Conservation (phyloP, 1,140 invertebrate species). For the Prorops nasuta region DNA sequence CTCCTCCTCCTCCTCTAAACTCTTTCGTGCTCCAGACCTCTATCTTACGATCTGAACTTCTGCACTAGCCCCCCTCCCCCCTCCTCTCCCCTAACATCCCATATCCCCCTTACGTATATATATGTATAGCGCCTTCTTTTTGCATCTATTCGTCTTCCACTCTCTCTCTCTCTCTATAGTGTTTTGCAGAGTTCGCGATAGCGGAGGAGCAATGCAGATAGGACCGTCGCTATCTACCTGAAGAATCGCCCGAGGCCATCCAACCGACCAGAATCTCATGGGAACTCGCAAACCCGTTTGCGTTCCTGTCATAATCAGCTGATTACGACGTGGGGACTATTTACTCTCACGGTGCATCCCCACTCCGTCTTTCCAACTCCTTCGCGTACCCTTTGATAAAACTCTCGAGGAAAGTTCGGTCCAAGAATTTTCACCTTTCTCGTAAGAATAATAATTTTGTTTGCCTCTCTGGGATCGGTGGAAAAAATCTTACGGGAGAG, state of each 20-base stretch:
- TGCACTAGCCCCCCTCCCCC: too few species aligned
- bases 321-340: neutral
- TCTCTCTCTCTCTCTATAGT: too few species aligned
- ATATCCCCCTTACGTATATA: neutral
- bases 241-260: neutral
- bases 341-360: neutral
- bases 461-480: too few species aligned
- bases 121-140: neutral
- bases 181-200: slow-evolving; percentile 1
- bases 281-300: neutral
- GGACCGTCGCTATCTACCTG: neutral
- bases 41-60: too few species aligned
- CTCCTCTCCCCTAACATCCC: neutral
- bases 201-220: neutral
- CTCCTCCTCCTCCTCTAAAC: neutral
- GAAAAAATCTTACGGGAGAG: too few species aligned
- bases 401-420: too few species aligned
- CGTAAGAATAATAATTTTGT: too few species aligned
- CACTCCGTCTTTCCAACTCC: neutral
- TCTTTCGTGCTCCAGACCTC: too few species aligned
- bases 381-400: too few species aligned
- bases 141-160: neutral
- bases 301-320: neutral
- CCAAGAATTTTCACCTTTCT: too few species aligned
- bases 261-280: neutral